Evolutionary conservation across 2,113 vertebrate genomes (phyloP).

Genomic region (Atlantisia rogersi): DNA sequence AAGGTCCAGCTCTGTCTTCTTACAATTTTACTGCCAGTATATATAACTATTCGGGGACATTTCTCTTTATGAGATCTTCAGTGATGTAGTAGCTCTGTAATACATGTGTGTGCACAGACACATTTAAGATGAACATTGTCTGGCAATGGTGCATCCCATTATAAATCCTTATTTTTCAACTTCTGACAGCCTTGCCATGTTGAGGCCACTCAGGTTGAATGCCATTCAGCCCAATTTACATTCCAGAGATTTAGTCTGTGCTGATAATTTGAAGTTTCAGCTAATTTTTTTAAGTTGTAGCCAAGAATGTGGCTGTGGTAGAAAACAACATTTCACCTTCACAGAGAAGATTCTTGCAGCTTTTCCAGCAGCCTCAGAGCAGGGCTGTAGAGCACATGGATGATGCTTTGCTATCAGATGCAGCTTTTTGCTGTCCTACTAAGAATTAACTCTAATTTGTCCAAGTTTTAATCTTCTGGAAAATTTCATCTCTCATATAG

Average conservation of each 20-base stretch:
- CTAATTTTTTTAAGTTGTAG: background rate
- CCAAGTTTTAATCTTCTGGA: background rate
- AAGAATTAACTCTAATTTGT: background rate
- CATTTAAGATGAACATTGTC: background rate
- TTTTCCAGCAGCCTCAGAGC: background rate
- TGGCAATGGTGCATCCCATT: background rate
- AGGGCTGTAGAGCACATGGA: background rate
- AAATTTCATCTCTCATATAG: background rate
- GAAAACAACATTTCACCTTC: background rate
- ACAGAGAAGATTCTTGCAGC: background rate
- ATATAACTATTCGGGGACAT: background rate
- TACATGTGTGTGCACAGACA: background rate
- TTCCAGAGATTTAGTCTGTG: background rate
- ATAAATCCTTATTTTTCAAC: background rate
- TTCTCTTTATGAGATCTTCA: background rate
- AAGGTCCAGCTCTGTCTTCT: background rate
- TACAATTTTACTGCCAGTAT: background rate
- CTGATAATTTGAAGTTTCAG: background rate
- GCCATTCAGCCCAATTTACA: background rate
- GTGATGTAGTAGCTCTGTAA: background rate
- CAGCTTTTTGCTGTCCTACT: background rate
- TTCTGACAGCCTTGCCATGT: background rate
- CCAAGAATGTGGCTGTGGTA: background rate
- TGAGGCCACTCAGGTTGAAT: background rate
- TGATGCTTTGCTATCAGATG: background rate